These are phyloP conservation scores for Pycnomerus fuliginosus DNA, from an alignment of 2,888 invertebrate genomes.

Conservation along the genomic window DNA sequence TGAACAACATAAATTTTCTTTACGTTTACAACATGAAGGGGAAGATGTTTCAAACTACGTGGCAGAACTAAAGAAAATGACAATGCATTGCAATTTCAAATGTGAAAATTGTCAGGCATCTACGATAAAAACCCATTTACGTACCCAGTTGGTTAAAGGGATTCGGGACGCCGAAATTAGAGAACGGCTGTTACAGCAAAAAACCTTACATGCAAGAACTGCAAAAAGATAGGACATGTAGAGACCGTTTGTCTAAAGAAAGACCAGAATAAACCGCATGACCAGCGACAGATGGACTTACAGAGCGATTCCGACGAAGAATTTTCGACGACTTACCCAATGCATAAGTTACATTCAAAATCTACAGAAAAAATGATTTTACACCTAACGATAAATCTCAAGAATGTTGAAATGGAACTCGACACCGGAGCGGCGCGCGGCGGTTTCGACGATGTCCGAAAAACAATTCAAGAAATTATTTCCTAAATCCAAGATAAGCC, in stretches of 20 bases:
- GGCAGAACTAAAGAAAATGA: slow-evolving; percentile 19
- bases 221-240: not conserved
- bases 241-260: not conserved
- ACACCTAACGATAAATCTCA: not conserved
- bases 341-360: not conserved
- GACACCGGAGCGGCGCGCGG: slow-evolving; percentile 3
- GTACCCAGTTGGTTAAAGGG: slow-evolving; percentile 14
- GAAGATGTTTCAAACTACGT: slow-evolving; percentile 14
- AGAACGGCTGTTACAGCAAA: slow-evolving; percentile 11
- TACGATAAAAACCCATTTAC: slow-evolving; percentile 10
- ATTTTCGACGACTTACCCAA: no score
- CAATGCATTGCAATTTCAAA: slow-evolving; percentile 17
- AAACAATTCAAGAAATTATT: not conserved
- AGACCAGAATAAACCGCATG: no score
- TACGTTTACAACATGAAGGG: slow-evolving; percentile 19
- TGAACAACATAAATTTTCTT: slow-evolving; percentile 24
- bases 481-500: not conserved
- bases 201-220: not conserved
- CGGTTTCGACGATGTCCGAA: slow-evolving; percentile 4
- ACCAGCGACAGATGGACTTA: not conserved
- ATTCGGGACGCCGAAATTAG: slow-evolving; percentile 3
- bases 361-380: not conserved
- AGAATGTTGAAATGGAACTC: slow-evolving; percentile 5
- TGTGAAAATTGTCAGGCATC: slow-evolving; percentile 11
- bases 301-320: not conserved